Base-by-base conservation (phyloP, 2,888 invertebrate genomes). In the Andrena minutula region DNA sequence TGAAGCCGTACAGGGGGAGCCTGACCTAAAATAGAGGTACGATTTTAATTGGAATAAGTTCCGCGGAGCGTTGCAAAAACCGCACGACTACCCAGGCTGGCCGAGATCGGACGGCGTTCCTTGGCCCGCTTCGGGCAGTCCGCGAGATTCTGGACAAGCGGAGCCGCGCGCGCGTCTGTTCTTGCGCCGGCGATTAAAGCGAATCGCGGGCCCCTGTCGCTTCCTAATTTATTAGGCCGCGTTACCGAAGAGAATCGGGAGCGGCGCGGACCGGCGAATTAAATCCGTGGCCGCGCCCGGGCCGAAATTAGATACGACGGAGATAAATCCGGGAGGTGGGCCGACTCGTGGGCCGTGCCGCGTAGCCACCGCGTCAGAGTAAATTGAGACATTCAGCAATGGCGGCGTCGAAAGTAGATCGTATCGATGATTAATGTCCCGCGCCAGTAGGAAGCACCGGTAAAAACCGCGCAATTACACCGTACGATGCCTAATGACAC, bases 41-140 rank as follows among this genome's bases (percentile, higher is more conserved):
- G 82, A 88, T 89, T 89, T 91, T 89, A 90, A 91, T 90, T 91
- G 89, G 86, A 89, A 88, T 88, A 88, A 89, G 86, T 86, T 86
- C 73, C 75, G 77, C 84, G 85, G 73, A 60, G 32, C 60, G 64
- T 51, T 32, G 56, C 79, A 86, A 88, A 85, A 79, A 75, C 60
- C 28, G 63, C n/a, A 23, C 41, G 60, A 56, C 64, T 69, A 41
- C 49, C 66, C 23, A 58, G 68, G 56, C 76, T 30, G 79, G 65
- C 71, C 74, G 41, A 51, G 71, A 72, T 66, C 51, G 64, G 51
- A 23, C 79, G 78, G 74, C 85, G 86, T 89, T 89, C 82, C 82
- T 86, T 70, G 72, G 65, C 78, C 81, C 71, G 77, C 80, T 87
- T 82, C 87, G 83, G 85, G 84, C 86, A 75, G 61, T 71, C 75